A percentile compares a stretch with the other conserved stretches of the same genome.
phyloP scores from a whole-genome alignment of 53 echinoderm and acorn worm genomes.

The Zoroaster sp. region DNA sequence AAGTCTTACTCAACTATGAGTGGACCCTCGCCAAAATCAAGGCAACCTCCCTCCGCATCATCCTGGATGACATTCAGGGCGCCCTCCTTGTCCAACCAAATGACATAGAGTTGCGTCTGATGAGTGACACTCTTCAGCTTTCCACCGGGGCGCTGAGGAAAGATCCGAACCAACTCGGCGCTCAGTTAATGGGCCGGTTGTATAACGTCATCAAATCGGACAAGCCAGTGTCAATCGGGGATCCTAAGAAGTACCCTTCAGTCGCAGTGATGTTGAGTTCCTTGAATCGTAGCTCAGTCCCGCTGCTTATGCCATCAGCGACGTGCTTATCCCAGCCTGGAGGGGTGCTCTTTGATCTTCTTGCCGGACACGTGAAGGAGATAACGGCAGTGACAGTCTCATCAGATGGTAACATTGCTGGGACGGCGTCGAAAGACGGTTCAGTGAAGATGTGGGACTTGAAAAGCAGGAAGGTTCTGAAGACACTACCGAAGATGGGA shows the following conservation, averaged over 20 bases:
- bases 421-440: slow-evolving; percentile 83
- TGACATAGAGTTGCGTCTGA: slow-evolving; percentile 72
- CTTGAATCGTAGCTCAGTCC: slow-evolving; percentile 58
- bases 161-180: slow-evolving; percentile 77
- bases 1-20: slow-evolving; percentile 82
- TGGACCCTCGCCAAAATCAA: slow-evolving; percentile 85
- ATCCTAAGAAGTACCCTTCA: slow-evolving; percentile 80
- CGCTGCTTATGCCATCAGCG: slow-evolving; percentile 81
- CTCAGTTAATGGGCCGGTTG: slow-evolving; percentile 86
- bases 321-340: slow-evolving; percentile 91
- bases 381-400: slow-evolving; percentile 86
- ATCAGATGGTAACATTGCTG: slow-evolving; percentile 64
- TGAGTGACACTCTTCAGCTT: slow-evolving; percentile 78
- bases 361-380: slow-evolving; percentile 86
- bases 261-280: slow-evolving; percentile 62
- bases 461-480: slow-evolving; percentile 78
- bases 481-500: slow-evolving; percentile 75
- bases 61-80: slow-evolving; percentile 81
- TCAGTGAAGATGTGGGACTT: slow-evolving; percentile 90
- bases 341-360: slow-evolving; percentile 84
- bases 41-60: slow-evolving; percentile 63
- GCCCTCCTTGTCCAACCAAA: slow-evolving; percentile 82
- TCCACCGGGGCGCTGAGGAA: slow-evolving; percentile 68
- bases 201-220: slow-evolving; percentile 70
- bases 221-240: slow-evolving; percentile 80